These are phyloP conservation scores for Artibeus lituratus DNA, from an alignment of 2,797 vertebrate species.

Conservation along the genomic window DNA sequence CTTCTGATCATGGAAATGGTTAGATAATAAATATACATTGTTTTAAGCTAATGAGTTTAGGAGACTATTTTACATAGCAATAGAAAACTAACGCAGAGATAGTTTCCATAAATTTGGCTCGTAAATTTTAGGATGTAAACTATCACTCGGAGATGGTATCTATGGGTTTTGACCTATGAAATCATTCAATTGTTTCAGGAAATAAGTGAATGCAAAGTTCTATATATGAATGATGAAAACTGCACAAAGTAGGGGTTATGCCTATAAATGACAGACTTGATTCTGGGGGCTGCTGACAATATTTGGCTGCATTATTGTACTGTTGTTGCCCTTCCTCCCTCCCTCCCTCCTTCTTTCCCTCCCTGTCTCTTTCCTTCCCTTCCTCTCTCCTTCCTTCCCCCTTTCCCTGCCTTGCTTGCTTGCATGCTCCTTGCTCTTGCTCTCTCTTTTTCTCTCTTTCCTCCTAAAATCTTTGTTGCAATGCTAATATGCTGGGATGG, in stretches of 20 bases:
- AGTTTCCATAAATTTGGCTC: not conserved
- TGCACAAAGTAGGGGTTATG: not conserved
- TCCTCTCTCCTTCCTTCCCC: not conserved
- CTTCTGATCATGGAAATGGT: not conserved
- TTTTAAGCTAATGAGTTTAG: not conserved
- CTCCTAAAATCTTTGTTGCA: not conserved
- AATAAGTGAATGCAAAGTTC: not conserved
- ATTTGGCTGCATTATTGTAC: not conserved
- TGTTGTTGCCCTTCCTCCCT: too few relatives aligned
- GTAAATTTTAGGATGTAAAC: not conserved
- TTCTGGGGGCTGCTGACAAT: not conserved
- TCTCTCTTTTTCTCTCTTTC: not conserved
- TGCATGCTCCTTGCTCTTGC: not conserved
- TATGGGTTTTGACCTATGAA: not conserved
- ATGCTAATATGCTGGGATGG: not conserved
- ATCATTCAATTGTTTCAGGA: not conserved
- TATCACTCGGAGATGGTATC: not conserved
- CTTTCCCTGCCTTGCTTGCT: fast-evolving
- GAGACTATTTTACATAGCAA: not conserved
- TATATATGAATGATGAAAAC: not conserved
- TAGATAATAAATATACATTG: not conserved
- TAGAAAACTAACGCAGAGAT: not conserved
- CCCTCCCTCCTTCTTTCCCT: too few relatives aligned
- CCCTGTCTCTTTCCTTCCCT: not conserved
- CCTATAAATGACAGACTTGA: not conserved